Conservation (phyloP, 2,888 invertebrate genomes). For the Apamea sordens region DNA sequence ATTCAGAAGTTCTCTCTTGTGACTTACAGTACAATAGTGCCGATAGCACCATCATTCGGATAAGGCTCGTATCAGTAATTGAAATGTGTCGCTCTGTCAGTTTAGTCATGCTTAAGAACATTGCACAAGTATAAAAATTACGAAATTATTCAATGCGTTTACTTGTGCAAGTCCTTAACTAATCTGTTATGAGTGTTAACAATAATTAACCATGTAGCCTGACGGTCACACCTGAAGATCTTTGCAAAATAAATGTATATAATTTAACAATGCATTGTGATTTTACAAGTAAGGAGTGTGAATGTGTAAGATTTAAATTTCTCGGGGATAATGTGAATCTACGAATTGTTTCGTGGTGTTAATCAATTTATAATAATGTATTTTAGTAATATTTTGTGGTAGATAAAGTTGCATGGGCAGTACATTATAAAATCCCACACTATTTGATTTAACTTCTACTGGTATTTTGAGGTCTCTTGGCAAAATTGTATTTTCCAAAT, state of each 20-base stretch:
- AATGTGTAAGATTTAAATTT: constrained; percentile 23
- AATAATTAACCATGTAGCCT: constrained; percentile 11
- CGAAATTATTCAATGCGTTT: constrained; percentile 40
- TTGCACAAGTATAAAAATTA: constrained; percentile 69
- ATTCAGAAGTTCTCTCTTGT: constrained; percentile 44
- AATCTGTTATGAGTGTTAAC: constrained; percentile 35
- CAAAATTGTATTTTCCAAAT: too few species aligned
- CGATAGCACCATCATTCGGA: constrained; percentile 74
- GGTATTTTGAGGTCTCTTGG: not conserved
- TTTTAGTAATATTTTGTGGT: not conserved
- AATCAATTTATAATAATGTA: constrained; percentile 18
- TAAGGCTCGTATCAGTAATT: constrained; percentile 80
- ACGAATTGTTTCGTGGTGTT: not conserved
- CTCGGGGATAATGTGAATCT: constrained; percentile 4
- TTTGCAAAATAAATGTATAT: constrained; percentile 7
- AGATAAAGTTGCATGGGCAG: too few species aligned
- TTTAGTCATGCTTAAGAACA: constrained; percentile 72
- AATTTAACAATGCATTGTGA: constrained; percentile 16
- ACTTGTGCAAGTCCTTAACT: constrained; percentile 34
- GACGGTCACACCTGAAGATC: constrained; percentile 16
- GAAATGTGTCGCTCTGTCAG: constrained; percentile 80
- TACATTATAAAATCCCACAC: too few species aligned
- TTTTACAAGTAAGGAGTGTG: not conserved
- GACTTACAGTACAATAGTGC: constrained; percentile 62
- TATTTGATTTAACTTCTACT: not conserved